phyloP scores from a whole-genome alignment of 2,888 invertebrate genomes.

The Tenthredo scrophulariae region DNA sequence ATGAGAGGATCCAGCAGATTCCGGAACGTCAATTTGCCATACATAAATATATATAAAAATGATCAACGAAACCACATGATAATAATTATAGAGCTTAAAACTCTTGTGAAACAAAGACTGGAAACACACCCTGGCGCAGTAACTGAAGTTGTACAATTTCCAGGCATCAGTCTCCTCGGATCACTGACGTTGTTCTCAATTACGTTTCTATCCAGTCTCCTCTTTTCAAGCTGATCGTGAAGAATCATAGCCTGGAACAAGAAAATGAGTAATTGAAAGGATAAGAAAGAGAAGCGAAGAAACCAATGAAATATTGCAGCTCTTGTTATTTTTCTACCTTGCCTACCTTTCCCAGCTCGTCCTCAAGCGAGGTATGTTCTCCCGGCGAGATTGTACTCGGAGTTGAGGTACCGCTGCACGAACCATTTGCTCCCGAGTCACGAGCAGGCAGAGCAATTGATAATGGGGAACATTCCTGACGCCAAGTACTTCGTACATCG shows the following conservation, averaged over 20 bases:
- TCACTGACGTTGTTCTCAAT: constrained; percentile 74
- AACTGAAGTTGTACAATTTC: constrained; percentile 25
- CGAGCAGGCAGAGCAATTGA: constrained; percentile 73
- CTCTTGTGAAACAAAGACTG: not conserved
- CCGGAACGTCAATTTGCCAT: constrained; percentile 5
- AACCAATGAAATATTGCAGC: constrained; percentile 1
- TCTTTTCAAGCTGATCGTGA: constrained; percentile 75
- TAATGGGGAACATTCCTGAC: constrained; percentile 74
- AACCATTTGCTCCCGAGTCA: constrained; percentile 70
- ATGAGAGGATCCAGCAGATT: not conserved
- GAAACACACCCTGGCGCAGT: constrained; percentile 72
- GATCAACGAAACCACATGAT: constrained; percentile 32
- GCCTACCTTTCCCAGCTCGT: constrained; percentile 74
- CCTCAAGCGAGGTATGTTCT: constrained; percentile 74
- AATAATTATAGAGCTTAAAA: not conserved
- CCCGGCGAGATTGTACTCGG: constrained; percentile 79
- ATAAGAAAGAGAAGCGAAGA: not conserved
- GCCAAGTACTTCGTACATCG: constrained; percentile 71
- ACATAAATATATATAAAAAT: not conserved
- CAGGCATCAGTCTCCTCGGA: constrained; percentile 67
- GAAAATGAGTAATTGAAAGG: not conserved
- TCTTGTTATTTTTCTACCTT: constrained; percentile 43
- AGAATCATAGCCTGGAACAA: constrained; percentile 71
- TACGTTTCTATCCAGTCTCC: constrained; percentile 73
- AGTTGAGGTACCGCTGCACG: constrained; percentile 77